Evolutionary conservation across 1,140 invertebrate genomes (phyloP).

Genomic region (Metopolophium dirhodum): DNA sequence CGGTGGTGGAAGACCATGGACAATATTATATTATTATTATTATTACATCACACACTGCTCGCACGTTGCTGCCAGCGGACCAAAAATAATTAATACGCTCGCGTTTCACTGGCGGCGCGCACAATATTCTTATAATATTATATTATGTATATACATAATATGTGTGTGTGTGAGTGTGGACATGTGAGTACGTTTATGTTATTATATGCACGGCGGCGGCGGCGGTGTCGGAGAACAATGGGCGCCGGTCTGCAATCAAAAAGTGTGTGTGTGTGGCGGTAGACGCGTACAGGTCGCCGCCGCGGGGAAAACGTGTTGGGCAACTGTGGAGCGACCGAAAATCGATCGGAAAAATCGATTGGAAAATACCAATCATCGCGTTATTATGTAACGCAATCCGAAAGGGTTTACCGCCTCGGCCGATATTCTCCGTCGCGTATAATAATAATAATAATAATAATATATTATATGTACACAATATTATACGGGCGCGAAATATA

Average conservation of each 20-base stretch:
- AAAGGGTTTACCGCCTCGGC: background rate
- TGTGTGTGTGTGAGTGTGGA: no score
- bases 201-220: background rate
- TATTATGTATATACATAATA: background rate
- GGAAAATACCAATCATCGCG: background rate
- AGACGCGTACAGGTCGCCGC: background rate
- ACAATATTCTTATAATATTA: background rate
- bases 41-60: background rate
- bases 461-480: no score
- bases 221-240: background rate
- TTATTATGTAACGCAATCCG: background rate
- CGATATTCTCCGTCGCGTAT: background rate
- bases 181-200: background rate
- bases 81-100: constrained; percentile 24
- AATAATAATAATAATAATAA: no score
- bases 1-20: background rate
- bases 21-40: constrained; percentile 8
- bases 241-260: background rate
- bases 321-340: background rate
- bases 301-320: constrained; percentile 6
- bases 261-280: background rate
- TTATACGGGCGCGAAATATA: no score
- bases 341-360: constrained; percentile 18
- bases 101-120: constrained; percentile 16
- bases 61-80: background rate